phyloP scores from a whole-genome alignment of 92 coral and sea anemone genomes.

The Phenganax marumi region DNA sequence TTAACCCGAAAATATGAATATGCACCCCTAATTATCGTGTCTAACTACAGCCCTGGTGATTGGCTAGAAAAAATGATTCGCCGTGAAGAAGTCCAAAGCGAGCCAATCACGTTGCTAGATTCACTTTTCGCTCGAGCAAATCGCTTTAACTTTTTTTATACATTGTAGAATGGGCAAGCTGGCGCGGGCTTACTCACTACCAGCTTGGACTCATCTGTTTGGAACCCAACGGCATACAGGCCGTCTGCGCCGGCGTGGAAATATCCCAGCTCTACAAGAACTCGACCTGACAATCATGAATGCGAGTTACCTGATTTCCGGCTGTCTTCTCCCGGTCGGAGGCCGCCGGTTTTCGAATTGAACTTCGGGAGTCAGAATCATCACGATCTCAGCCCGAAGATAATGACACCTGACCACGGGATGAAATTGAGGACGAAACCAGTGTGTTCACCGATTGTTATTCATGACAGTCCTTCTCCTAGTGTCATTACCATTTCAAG shows the following conservation, averaged over 20 bases:
- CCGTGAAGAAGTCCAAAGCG: too few relatives aligned
- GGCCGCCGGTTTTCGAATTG: conserved; percentile 67
- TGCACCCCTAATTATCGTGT: too few relatives aligned
- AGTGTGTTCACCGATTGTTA: conserved; percentile 93
- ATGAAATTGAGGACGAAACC: conserved; percentile 18
- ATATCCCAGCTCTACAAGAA: neutral
- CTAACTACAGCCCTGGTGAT: too few relatives aligned
- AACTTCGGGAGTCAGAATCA: conserved; percentile 64
- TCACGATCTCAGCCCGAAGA: conserved; percentile 63
- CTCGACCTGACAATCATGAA: conserved; percentile 8
- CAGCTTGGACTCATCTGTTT: conserved; percentile 17
- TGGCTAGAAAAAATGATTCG: too few relatives aligned
- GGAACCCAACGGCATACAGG: conserved; percentile 23
- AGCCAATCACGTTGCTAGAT: too few relatives aligned
- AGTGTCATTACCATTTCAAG: conserved; percentile 95
- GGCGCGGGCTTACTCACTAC: conserved; percentile 2
- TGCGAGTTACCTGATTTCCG: conserved; percentile 17
- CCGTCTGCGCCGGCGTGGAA: conserved; percentile 36
- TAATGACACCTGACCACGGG: conserved; percentile 27
- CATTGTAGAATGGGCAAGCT: conserved; percentile 2
- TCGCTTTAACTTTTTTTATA: too few relatives aligned
- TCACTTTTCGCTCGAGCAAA: too few relatives aligned
- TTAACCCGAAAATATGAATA: too few relatives aligned
- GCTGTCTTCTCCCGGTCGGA: conserved; percentile 88
- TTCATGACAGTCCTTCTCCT: conserved; percentile 92